Evolutionary conservation across 1,140 invertebrate species (phyloP).

Genomic region (Leptinotarsa defecta): DNA sequence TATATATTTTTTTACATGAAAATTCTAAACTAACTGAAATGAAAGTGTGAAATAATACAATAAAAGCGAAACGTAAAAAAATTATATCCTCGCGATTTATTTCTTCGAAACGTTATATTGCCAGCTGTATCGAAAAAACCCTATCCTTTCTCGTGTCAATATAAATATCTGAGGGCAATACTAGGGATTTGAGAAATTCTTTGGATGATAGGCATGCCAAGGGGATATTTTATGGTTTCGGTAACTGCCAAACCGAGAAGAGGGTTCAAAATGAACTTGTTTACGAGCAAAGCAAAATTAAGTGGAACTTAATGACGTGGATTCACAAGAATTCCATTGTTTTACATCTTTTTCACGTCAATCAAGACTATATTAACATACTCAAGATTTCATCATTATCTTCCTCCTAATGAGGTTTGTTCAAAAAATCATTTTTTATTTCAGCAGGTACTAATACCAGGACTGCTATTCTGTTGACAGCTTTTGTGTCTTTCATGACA

Average conservation of each 20-base stretch:
- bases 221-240: background rate
- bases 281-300: background rate
- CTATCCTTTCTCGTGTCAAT: background rate
- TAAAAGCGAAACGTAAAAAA: background rate
- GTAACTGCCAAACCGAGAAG: background rate
- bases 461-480: no score
- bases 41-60: no score
- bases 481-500: no score
- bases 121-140: background rate
- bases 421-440: no score
- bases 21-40: no score
- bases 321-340: background rate
- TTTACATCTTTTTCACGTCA: background rate
- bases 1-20: no score
- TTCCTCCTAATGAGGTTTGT: background rate
- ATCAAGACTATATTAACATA: background rate
- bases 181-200: background rate
- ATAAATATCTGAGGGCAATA: conserved; percentile 6
- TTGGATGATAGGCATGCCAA: background rate
- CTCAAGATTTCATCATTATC: background rate
- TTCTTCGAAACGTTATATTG: background rate
- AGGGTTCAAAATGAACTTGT: conserved; percentile 1
- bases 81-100: background rate
- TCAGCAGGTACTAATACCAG: no score
- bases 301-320: background rate